A percentile compares a stretch with the other conserved stretches of the same genome.
Conservation (phyloP, 53 echinoderm and acorn worm species). For the Zoroaster sp. region DNA sequence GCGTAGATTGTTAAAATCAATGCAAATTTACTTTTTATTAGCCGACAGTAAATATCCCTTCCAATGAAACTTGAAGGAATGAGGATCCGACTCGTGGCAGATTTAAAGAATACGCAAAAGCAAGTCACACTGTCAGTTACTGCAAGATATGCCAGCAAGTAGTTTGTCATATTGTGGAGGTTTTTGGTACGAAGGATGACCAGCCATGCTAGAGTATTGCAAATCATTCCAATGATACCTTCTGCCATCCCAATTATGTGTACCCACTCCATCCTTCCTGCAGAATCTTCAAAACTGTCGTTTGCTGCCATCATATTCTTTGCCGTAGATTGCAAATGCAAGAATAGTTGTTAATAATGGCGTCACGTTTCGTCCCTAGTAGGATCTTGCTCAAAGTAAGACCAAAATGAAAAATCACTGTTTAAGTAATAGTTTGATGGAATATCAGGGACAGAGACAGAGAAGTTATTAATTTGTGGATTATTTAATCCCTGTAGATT, state of each 20-base stretch:
- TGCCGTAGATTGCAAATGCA: background rate
- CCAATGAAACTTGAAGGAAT: background rate
- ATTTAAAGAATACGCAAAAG: background rate
- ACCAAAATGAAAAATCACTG: no score
- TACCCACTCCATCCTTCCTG: background rate
- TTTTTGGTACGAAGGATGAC: slow-evolving; percentile 22
- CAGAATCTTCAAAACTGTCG: background rate
- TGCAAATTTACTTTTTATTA: background rate
- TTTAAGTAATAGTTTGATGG: no score
- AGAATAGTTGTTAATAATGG: no score
- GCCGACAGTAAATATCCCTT: background rate
- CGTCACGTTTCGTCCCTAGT: no score
- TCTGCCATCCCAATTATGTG: background rate
- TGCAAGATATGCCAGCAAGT: slow-evolving; percentile 26
- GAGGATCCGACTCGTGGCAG: background rate
- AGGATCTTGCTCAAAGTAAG: no score
- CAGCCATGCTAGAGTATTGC: background rate
- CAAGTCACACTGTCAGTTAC: background rate
- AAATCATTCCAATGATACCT: background rate
- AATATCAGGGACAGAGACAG: no score
- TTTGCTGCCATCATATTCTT: background rate
- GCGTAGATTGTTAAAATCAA: background rate
- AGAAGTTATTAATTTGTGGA: no score
- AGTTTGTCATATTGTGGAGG: slow-evolving; percentile 34
- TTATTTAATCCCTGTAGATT: no score